Conservation (phyloP, 2,797 vertebrate species). For the Anabacerthia variegaticeps region DNA sequence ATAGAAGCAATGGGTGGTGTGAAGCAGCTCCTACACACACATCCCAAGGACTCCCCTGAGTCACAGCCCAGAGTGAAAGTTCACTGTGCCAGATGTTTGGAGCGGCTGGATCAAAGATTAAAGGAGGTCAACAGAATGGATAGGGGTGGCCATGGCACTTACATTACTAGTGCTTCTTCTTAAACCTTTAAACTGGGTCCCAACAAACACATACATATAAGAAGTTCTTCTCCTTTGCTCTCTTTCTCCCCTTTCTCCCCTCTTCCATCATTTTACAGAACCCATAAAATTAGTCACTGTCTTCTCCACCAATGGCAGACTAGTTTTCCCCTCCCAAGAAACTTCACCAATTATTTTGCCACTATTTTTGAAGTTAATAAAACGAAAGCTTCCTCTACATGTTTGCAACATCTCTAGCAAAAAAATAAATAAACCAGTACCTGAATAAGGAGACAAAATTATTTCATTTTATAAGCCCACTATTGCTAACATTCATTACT, state of each 20-base stretch:
- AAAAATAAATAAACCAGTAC: background rate
- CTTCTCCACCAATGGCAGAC: background rate
- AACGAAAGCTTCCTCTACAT: background rate
- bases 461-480: background rate
- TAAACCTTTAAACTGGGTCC: conserved; percentile 9
- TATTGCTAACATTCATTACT: background rate
- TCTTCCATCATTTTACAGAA: background rate
- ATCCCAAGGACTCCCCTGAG: background rate
- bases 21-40: background rate
- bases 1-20: background rate
- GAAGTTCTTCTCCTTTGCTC: background rate
- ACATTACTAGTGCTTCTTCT: background rate
- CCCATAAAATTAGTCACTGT: background rate
- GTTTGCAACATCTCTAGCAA: background rate
- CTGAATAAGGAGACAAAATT: background rate
- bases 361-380: background rate
- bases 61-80: conserved; percentile 6
- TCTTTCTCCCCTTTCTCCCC: background rate
- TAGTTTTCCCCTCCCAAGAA: background rate
- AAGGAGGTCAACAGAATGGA: conserved; percentile 24
- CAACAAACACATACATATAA: background rate
- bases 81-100: conserved; percentile 53
- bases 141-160: background rate
- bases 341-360: background rate
- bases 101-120: conserved; percentile 63